These are phyloP conservation scores for Heliopora coerulea DNA, from an alignment of 92 coral and sea anemone genomes.

Conservation along the genomic window DNA sequence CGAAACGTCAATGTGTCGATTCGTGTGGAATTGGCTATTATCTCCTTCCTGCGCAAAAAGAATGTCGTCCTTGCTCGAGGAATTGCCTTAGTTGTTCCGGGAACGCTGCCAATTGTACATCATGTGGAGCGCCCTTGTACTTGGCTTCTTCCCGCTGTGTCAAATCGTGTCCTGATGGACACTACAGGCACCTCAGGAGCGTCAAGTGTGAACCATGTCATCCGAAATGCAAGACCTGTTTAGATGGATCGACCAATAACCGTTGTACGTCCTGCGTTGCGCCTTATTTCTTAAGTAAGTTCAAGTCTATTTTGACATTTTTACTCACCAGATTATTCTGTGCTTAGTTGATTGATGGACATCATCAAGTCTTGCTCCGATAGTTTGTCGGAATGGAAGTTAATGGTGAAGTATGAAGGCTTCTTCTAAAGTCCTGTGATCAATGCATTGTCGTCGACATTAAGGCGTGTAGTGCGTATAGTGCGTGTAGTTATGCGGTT, in stretches of 20 bases:
- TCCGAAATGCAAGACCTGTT: slow-evolving; percentile 73
- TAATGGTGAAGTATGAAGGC: too few species aligned
- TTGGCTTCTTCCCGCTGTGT: neutral
- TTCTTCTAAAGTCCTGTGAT: too few species aligned
- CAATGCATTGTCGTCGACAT: too few species aligned
- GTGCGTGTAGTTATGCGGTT: too few species aligned
- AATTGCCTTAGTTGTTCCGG: slow-evolving; percentile 2
- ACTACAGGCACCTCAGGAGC: slow-evolving; percentile 58
- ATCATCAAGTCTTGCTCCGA: too few species aligned
- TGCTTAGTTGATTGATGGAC: too few species aligned
- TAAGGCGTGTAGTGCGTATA: too few species aligned
- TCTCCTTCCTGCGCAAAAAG: neutral
- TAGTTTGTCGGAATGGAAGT: too few species aligned
- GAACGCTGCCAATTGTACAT: slow-evolving; percentile 4
- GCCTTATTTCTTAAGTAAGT: slow-evolving; percentile 34
- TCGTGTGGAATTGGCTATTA: slow-evolving; percentile 6
- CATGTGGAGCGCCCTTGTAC: neutral
- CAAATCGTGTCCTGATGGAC: slow-evolving; percentile 56
- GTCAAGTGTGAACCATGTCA: slow-evolving; percentile 65
- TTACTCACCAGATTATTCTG: too few species aligned
- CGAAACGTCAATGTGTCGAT: neutral
- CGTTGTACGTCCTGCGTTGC: slow-evolving; percentile 6
- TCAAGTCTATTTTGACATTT: too few species aligned
- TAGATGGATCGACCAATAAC: slow-evolving; percentile 46
- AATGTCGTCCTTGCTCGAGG: slow-evolving; percentile 4